A percentile compares a stretch with the other conserved stretches of the same genome.
These are phyloP conservation scores for Diachrysia chrysitis DNA, from an alignment of 2,888 invertebrate species.

Conservation along the genomic window DNA sequence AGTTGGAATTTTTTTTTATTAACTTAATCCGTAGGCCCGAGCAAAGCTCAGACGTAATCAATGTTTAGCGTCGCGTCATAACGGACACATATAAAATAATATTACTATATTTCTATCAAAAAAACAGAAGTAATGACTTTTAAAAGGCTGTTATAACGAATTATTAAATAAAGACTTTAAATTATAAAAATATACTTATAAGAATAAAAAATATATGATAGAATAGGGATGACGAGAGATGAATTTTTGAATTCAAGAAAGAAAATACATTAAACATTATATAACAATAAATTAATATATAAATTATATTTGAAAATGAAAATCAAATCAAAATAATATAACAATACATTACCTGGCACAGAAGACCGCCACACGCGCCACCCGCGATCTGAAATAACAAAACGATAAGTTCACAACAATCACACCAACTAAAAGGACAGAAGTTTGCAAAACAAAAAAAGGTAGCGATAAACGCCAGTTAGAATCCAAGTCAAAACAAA, in stretches of 20 bases:
- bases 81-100: neutral
- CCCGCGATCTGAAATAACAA: slow-evolving; percentile 71
- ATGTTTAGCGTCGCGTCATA: neutral
- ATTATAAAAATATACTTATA: neutral
- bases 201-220: neutral
- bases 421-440: slow-evolving; percentile 45
- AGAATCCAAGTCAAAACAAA: slow-evolving; percentile 77
- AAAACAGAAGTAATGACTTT: neutral
- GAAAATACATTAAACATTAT: neutral
- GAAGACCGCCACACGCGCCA: slow-evolving; percentile 17
- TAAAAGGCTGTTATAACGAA: too few relatives aligned
- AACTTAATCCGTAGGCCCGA: slow-evolving; percentile 13
- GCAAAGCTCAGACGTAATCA: slow-evolving; percentile 9
- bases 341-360: slow-evolving; percentile 70
- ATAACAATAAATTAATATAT: slow-evolving; percentile 20
- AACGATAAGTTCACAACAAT: slow-evolving; percentile 51
- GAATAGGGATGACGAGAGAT: neutral
- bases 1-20: slow-evolving; percentile 11
- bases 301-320: slow-evolving; percentile 29
- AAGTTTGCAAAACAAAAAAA: slow-evolving; percentile 52
- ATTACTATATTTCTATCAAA: neutral
- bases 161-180: neutral
- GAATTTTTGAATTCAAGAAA: neutral
- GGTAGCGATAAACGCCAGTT: slow-evolving; percentile 61
- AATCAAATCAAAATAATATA: slow-evolving; percentile 33